Conservation (phyloP, 2,113 vertebrate species). For the Syngnathus typhle region DNA sequence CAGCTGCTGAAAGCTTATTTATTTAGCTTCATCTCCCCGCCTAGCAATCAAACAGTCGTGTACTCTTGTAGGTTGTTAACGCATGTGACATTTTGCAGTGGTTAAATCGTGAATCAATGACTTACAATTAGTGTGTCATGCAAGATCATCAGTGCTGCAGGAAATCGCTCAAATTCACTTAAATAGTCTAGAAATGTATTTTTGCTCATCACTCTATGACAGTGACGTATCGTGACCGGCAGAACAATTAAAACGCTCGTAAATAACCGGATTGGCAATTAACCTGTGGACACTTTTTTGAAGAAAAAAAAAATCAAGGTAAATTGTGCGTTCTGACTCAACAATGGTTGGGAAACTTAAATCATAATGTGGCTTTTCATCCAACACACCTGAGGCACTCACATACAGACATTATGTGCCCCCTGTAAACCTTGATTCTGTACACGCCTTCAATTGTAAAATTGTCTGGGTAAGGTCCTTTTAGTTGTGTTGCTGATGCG, state of each 20-base stretch:
- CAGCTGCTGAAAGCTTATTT: constrained; percentile 27
- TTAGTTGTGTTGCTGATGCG: background rate
- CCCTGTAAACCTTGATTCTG: background rate
- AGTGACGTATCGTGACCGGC: background rate
- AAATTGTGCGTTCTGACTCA: background rate
- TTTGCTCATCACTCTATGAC: background rate
- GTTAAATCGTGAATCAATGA: background rate
- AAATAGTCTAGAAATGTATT: background rate
- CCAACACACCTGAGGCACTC: background rate
- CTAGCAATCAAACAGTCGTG: constrained; percentile 41
- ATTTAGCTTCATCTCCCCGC: constrained; percentile 39
- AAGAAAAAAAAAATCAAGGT: background rate
- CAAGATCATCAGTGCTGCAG: background rate
- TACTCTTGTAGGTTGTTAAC: constrained; percentile 9
- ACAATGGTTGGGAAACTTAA: background rate
- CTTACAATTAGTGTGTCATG: background rate
- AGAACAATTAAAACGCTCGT: background rate
- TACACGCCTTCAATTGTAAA: background rate
- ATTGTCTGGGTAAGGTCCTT: background rate
- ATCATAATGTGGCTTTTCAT: background rate
- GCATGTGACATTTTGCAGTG: constrained; percentile 10
- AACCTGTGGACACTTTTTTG: background rate
- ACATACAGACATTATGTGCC: background rate
- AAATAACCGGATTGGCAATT: too few species aligned
- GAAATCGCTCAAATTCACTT: background rate